A percentile compares a stretch with the other conserved stretches of the same genome.
phyloP scores from a whole-genome alignment of 2,113 vertebrate genomes.

The Notarius lentiginosus region DNA sequence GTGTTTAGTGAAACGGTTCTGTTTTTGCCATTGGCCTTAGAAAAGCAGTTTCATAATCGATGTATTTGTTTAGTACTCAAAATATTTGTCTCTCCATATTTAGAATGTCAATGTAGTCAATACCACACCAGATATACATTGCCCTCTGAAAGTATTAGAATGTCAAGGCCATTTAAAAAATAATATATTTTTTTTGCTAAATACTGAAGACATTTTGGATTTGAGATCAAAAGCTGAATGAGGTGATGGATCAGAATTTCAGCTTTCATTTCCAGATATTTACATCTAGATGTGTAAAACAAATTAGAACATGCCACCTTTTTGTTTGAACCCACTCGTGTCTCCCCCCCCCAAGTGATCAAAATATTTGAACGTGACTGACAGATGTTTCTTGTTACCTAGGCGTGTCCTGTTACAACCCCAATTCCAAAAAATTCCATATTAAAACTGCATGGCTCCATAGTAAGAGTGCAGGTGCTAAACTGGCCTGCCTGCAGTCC shows the following conservation, averaged over 20 bases:
- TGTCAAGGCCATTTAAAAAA: too few species aligned
- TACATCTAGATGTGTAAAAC: neutral
- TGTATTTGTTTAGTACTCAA: neutral
- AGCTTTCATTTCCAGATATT: neutral
- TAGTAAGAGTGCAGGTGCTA: too few species aligned
- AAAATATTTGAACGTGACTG: neutral
- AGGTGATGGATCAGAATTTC: neutral
- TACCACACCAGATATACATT: neutral
- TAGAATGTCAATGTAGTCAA: neutral
- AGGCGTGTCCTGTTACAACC: too few species aligned
- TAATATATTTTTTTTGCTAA: too few species aligned
- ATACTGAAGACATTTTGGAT: neutral
- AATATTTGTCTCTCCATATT: neutral
- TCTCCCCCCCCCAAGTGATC: neutral
- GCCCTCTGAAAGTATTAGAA: neutral
- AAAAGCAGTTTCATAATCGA: neutral
- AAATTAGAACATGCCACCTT: too few species aligned
- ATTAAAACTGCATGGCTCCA: too few species aligned
- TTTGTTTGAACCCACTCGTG: neutral
- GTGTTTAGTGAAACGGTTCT: neutral
- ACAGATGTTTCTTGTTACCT: neutral
- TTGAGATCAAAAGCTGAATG: neutral
- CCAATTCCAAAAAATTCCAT: too few species aligned
- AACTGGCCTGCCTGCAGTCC: too few species aligned
- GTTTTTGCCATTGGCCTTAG: neutral